Conservation (phyloP, 2,113 vertebrate genomes). For the Mustela lutreola region DNA sequence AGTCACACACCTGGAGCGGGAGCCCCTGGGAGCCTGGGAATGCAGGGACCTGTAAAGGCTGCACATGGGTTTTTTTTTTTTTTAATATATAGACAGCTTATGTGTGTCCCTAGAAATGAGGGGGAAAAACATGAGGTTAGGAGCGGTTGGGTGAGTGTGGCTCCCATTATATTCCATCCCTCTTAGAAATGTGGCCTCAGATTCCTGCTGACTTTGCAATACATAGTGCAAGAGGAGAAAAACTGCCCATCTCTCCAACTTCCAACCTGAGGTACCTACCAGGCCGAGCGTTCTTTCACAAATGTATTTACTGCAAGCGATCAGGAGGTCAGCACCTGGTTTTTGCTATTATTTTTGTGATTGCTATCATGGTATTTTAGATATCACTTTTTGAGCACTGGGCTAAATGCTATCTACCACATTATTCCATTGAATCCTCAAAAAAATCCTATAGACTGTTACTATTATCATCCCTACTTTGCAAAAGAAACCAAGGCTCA, state of each 20-base stretch:
- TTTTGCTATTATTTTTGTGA: background rate
- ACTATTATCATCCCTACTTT: background rate
- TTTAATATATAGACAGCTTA: background rate
- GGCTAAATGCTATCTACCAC: background rate
- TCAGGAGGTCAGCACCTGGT: background rate
- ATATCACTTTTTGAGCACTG: background rate
- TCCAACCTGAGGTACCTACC: background rate
- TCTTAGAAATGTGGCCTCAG: background rate
- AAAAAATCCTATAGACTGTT: background rate
- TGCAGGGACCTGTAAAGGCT: background rate
- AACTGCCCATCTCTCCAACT: background rate
- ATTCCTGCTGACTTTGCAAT: background rate
- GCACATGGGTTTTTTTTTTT: background rate
- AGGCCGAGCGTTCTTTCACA: background rate
- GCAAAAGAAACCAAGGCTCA: background rate
- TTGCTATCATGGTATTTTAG: background rate
- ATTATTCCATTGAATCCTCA: background rate
- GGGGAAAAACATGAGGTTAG: background rate
- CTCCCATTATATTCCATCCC: background rate
- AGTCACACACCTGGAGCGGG: conserved; percentile 8
- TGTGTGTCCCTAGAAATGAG: background rate
- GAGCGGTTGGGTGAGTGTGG: background rate
- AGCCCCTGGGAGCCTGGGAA: background rate
- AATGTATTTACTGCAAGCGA: conserved; percentile 13
- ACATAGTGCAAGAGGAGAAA: background rate